A percentile compares a stretch with the other conserved stretches of the same genome.
These are phyloP conservation scores for Colossoma macropomum DNA, from an alignment of 2,113 vertebrate genomes.

Conservation along the genomic window DNA sequence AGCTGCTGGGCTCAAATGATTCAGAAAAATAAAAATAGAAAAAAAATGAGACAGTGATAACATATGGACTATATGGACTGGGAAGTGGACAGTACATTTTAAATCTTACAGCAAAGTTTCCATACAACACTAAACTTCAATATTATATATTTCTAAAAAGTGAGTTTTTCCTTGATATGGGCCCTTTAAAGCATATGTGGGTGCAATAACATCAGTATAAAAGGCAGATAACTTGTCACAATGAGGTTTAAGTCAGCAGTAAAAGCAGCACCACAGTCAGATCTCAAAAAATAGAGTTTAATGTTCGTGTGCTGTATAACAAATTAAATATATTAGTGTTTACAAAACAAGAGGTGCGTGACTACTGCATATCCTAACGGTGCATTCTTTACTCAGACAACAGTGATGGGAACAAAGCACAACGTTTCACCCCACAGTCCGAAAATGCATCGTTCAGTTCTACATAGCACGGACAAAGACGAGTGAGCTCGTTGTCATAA, in stretches of 20 bases:
- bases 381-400: slow-evolving; percentile 48
- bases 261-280: slow-evolving; percentile 43
- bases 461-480: slow-evolving; percentile 43
- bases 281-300: slow-evolving; percentile 81
- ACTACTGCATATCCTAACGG: slow-evolving; percentile 56
- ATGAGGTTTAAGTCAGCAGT: background rate
- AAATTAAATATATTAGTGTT: slow-evolving; percentile 90
- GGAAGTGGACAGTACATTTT: too few relatives aligned
- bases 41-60: too few relatives aligned
- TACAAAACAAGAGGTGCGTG: slow-evolving; percentile 64
- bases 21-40: too few relatives aligned
- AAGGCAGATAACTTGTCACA: background rate
- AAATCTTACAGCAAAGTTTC: too few relatives aligned
- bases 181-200: background rate
- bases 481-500: slow-evolving; percentile 33
- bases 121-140: too few relatives aligned
- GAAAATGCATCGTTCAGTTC: slow-evolving; percentile 38
- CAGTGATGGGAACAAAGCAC: slow-evolving; percentile 53
- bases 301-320: slow-evolving; percentile 79
- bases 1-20: too few relatives aligned
- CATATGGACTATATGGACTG: too few relatives aligned
- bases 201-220: background rate
- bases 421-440: slow-evolving; percentile 51
- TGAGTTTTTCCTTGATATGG: too few relatives aligned
- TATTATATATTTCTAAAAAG: too few relatives aligned